Evolutionary conservation across 2,797 vertebrate genomes (phyloP), one percentile per base, ranked within the genome.

Genomic region (Coregonus suidteri): DNA sequence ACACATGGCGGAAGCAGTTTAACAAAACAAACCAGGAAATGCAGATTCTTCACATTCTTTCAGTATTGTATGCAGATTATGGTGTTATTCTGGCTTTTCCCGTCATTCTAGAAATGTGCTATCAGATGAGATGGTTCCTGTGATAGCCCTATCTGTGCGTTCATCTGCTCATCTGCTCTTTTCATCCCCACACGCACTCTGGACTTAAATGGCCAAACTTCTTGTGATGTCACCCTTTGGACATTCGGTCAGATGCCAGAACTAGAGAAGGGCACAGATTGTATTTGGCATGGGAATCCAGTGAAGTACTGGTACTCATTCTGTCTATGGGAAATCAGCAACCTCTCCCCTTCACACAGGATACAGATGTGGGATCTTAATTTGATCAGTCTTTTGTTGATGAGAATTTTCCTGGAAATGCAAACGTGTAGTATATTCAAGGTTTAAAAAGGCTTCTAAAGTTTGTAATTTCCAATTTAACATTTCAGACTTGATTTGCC

Each of bases 231-330:
- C 31, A 30, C 67, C 67, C 14, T 14, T 7, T 9, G 71, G 77
- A 73, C 54, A 75, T 80, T 25, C 65, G 74, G 68, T 77, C 73
- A 76, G 62, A 59, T 69, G 62, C 25, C 67, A 59, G 37, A 75
- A 59, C 35, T 75, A 34, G 11, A 25, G 73, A 56, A 52, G 64
- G 52, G 25, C 31, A 37, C 35, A 62, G 81, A 56, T 86, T 75
- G 71, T 76, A 81, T 82, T 83, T 65, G 77, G 80, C 77, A 34
- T 72, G 68, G 67, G 75, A 84, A 79, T 64, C 75, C 68, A 51
- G 16, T 51, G 54, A 59, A 82, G 62, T 69, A n/a, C 66, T 54
- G 11, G 53, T 68, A 62, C 20, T 35, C 1, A 72, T 65, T 75
- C 73, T 59, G 56, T 30, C 65, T 20, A 73, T 67, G 67, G 71